These are phyloP conservation scores for Acipenser ruthenus DNA, from an alignment of 2,797 vertebrate genomes.

Conservation along the genomic window DNA sequence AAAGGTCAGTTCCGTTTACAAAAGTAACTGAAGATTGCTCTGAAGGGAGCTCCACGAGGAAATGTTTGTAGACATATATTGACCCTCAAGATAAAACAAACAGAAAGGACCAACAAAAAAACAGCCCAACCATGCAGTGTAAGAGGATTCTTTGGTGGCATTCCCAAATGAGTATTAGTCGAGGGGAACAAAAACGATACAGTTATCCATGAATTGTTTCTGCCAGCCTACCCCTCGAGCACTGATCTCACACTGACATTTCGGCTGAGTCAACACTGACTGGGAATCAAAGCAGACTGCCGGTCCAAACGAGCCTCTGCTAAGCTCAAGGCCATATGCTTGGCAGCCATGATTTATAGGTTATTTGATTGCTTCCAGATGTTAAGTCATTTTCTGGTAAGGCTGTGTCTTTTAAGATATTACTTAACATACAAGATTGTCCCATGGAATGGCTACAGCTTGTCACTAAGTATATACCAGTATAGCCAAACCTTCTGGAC, in stretches of 20 bases:
- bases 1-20: conserved; percentile 57
- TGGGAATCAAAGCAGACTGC: background rate
- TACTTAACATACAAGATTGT: conserved; percentile 7
- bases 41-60: too few relatives aligned
- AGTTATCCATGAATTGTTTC: too few relatives aligned
- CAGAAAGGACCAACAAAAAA: too few relatives aligned
- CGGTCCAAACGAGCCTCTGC: background rate
- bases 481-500: too few relatives aligned
- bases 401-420: conserved; percentile 29
- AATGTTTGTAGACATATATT: too few relatives aligned
- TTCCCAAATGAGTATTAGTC: too few relatives aligned
- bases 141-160: too few relatives aligned
- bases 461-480: conserved; percentile 14
- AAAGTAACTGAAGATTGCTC: too few relatives aligned
- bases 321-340: conserved; percentile 19
- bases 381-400: conserved; percentile 35
- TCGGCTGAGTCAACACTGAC: background rate
- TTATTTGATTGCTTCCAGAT: conserved; percentile 48
- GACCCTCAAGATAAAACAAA: too few relatives aligned
- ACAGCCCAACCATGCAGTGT: too few relatives aligned
- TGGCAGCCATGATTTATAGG: conserved; percentile 42
- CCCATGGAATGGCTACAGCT: conserved; percentile 33
- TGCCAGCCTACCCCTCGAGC: too few relatives aligned
- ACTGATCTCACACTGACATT: background rate
- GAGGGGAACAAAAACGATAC: too few relatives aligned